Conservation (phyloP, 2,797 vertebrate genomes). For the Microtus californicus region DNA sequence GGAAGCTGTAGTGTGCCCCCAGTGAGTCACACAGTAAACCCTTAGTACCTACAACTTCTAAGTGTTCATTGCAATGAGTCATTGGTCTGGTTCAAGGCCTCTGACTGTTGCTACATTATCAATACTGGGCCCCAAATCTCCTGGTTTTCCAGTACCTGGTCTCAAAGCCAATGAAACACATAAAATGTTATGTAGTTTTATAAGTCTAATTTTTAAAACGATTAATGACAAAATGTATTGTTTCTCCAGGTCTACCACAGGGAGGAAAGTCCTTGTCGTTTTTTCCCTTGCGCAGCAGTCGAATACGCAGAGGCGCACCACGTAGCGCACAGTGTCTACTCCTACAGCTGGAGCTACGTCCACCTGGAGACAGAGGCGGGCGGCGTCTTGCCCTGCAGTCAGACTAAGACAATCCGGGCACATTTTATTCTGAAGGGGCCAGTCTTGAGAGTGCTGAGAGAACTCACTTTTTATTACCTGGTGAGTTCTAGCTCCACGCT, state of each 20-base stretch:
- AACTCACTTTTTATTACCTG: not conserved
- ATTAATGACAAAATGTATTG: not conserved
- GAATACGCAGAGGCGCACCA: fast-evolving
- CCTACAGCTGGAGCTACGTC: not conserved
- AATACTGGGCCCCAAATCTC: not conserved
- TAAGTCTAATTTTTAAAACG: not conserved
- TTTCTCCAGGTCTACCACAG: not conserved
- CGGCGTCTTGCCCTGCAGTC: not conserved
- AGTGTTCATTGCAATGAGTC: not conserved
- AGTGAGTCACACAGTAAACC: not conserved
- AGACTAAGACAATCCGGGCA: not conserved
- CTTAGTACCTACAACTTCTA: not conserved
- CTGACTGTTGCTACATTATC: no score
- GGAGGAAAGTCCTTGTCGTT: fast-evolving
- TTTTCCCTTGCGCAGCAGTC: not conserved
- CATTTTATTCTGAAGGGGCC: not conserved
- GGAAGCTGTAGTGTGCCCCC: not conserved
- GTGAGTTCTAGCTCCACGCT: not conserved
- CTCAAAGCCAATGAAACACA: not conserved
- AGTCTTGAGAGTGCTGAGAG: not conserved
- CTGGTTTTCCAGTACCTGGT: not conserved
- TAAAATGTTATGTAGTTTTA: not conserved
- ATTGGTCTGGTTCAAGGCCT: no score
- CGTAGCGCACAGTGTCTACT: not conserved
- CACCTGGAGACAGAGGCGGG: not conserved